Base-by-base conservation (phyloP, 2,888 invertebrate species). In the Stenodera caucasica region DNA sequence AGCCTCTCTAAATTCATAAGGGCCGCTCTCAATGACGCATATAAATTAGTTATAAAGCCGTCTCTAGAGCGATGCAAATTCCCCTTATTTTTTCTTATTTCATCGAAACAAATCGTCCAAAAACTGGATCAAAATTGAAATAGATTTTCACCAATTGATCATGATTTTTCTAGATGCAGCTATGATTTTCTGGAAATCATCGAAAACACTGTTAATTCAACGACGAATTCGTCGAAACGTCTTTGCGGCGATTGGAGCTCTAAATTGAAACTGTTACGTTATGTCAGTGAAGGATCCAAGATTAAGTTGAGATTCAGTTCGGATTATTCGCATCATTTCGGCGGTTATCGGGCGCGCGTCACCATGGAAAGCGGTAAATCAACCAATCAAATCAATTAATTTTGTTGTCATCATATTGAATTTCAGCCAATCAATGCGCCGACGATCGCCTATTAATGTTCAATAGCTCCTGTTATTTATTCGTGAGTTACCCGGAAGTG, bases 231-330 rank as follows among this genome's bases (percentile, higher is more conserved):
- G 6, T 60, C 63, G 26, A 64, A 69, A 54, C 83, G 87, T 0
- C 80, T 88, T 7, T 93, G 92, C 77, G 92, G 92, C 12, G 90
- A 93, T 79, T 92, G 91, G 91, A 90, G 88, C 70, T 85, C 87
- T 29, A 88, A 88, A 74, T 82, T 92, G 58, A 93, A 92, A 76
- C 82, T 91, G 21, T 80, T 92, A 53, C 85, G 87, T 30, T 83
- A 89, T 81, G 86, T 87, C 59, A 88, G 90, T 21, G 76, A 80
- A 2, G 84, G 84, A 1, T 86, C 88, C 53, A 82, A 82, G 64
- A 78, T 92, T 60, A 82, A 85, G n/a, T 77, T 93, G 54, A 83
- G 86, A 55, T 92, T 93, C 80, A 84, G 84, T 37, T 88, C 91
- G 0, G 93, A 94, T 80, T 90, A 90, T 74, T 90, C 91, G 0